Conservation (phyloP, 1,140 invertebrate species). For the Sycobia sp. region DNA sequence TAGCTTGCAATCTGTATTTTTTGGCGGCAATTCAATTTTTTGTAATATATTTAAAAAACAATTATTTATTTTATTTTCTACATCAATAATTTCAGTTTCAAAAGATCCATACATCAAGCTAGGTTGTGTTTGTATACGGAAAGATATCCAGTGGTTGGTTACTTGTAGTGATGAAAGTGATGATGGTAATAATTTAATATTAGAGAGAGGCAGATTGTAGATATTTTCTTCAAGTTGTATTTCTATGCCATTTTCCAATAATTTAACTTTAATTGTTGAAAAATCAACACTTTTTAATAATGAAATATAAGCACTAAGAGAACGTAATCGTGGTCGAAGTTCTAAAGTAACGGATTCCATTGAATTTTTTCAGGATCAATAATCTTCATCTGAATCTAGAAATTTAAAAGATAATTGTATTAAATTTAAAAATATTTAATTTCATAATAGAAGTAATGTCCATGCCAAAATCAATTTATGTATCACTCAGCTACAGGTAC, state of each 20-base stretch:
- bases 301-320: conserved; percentile 50
- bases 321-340: conserved; percentile 49
- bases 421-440: too few species aligned
- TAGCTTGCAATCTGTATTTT: conserved; percentile 36
- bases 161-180: conserved; percentile 50
- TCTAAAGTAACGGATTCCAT: conserved; percentile 55
- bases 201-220: conserved; percentile 39
- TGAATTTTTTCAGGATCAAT: conserved; percentile 6
- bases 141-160: conserved; percentile 51
- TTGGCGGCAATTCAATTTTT: conserved; percentile 36
- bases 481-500: too few species aligned
- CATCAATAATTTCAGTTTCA: conserved; percentile 47
- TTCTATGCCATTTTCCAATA: conserved; percentile 46
- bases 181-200: conserved; percentile 49
- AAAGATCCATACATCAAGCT: conserved; percentile 51
- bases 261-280: conserved; percentile 42
- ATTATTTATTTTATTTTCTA: conserved; percentile 37
- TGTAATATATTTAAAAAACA: conserved; percentile 15
- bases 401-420: too few species aligned
- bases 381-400: conserved; percentile 10
- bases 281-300: conserved; percentile 38
- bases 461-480: too few species aligned
- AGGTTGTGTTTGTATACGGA: conserved; percentile 51
- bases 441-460: too few species aligned
- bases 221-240: conserved; percentile 39